These are phyloP conservation scores for Aelia acuminata DNA, from an alignment of 2,888 invertebrate species.

Conservation along the genomic window DNA sequence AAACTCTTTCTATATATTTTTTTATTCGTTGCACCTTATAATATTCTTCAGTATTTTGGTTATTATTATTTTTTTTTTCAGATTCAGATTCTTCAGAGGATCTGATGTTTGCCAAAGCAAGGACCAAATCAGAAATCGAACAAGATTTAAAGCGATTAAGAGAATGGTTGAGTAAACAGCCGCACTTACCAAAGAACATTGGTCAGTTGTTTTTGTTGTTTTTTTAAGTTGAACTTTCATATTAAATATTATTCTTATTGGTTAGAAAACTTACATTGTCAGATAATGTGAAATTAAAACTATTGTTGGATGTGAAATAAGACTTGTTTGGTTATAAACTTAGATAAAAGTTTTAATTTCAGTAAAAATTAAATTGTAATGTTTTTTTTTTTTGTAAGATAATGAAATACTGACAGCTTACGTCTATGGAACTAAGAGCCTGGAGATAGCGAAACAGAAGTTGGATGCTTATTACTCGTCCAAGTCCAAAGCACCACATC, in stretches of 20 bases:
- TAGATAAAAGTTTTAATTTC: too few relatives aligned
- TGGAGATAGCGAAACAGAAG: slow-evolving; percentile 39
- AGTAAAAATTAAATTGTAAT: background rate
- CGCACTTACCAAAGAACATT: slow-evolving; percentile 20
- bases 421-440: slow-evolving; percentile 7
- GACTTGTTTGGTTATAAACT: too few relatives aligned
- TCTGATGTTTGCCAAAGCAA: background rate
- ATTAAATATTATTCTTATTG: background rate
- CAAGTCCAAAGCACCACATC: background rate
- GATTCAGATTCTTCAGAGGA: background rate
- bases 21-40: too few relatives aligned
- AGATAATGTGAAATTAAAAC: background rate
- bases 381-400: slow-evolving; percentile 15
- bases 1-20: too few relatives aligned
- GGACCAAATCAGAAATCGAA: background rate
- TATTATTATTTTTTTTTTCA: background rate
- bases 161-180: slow-evolving; percentile 37
- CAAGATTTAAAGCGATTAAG: background rate
- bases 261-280: too few relatives aligned
- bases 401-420: background rate
- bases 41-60: background rate
- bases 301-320: background rate
- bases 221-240: too few relatives aligned
- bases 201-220: background rate
- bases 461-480: slow-evolving; percentile 11